Evolutionary conservation across 2,888 invertebrate species (phyloP), one percentile per base, ranked within the genome.

Genomic region (Hipparchia sbordonii): DNA sequence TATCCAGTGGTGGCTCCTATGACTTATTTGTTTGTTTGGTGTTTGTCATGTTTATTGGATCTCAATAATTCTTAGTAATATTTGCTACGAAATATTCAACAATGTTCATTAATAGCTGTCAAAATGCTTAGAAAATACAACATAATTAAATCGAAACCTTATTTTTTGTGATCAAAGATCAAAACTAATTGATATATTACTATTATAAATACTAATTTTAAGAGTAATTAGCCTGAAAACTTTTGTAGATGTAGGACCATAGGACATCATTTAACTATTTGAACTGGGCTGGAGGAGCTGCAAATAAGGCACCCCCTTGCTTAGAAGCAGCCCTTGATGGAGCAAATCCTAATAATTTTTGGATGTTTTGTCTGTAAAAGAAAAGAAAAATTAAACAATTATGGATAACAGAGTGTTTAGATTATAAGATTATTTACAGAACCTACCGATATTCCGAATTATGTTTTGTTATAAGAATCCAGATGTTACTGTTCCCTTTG

Each of bases 241-340:
- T 8, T 8, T 54, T 4, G 12, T 54, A 54, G 3, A 54, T 10
- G 12, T 57, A 13, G 48, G 48, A 39, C 48, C 23, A 57, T 13
- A 23, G 13, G 52, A 54, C 52, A 2, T 57, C 2, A 23, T 39
- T 12, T 60, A 6, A 51, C 95, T 94, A 97, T 92, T 97, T 97
- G 84, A 97, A 97, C 86, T 97, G 97, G 72, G 97, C 96, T 6
- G 97, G 96, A 66, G 97, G 95, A 46, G 97, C 96, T 45, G 96
- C 97, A 92, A 98, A 98, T 70, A 98, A 93, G 75, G 97, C 96
- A 67, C 97, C 97, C 71, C 97, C 97, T 90, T 99, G 99, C 90
- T 99, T 99, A 76, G 97, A 98, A 67, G 99, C 99, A 46, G 99
- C 98, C 83, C 99, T 95, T 1, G 99, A 99, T 67, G 99, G 99